Evolutionary conservation across 2,888 invertebrate genomes (phyloP).

Genomic region (Drosophila yooni): DNA sequence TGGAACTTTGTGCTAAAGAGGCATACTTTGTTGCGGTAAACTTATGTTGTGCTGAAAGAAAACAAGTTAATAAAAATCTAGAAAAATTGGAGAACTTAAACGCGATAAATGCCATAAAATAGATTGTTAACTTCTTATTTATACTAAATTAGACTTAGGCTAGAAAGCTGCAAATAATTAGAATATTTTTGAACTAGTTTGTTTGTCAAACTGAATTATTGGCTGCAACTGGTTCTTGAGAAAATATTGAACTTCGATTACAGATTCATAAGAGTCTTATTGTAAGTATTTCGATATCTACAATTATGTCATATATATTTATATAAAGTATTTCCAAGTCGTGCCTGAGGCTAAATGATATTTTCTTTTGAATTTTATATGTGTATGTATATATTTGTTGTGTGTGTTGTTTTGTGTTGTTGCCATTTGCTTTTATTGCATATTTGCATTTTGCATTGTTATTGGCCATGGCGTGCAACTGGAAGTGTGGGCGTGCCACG

Average conservation of each 20-base stretch:
- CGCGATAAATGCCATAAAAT: accelerated
- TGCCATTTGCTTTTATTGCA: slow-evolving; percentile 70
- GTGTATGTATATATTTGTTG: not conserved
- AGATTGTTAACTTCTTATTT: not conserved
- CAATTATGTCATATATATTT: not conserved
- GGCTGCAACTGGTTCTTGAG: not conserved
- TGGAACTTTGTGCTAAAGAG: not conserved
- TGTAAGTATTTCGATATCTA: not conserved
- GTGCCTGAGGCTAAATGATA: not conserved
- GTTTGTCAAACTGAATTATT: not conserved
- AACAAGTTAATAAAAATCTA: not conserved
- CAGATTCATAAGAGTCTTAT: not conserved
- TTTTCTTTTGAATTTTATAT: slow-evolving; percentile 16
- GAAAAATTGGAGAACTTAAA: accelerated
- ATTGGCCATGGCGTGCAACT: slow-evolving; percentile 55
- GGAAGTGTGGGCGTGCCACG: slow-evolving; percentile 45
- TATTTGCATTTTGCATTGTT: slow-evolving; percentile 78
- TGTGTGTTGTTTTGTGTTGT: slow-evolving; percentile 26
- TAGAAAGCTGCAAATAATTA: not conserved
- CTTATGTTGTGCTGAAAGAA: not conserved
- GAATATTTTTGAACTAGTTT: not conserved
- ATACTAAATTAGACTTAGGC: no score
- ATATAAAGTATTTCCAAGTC: slow-evolving; percentile 31
- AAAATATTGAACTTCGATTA: not conserved
- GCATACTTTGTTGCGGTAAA: not conserved